Evolutionary conservation across 2,113 vertebrate genomes (phyloP).

Genomic region (Psilopogon haemacephalus): DNA sequence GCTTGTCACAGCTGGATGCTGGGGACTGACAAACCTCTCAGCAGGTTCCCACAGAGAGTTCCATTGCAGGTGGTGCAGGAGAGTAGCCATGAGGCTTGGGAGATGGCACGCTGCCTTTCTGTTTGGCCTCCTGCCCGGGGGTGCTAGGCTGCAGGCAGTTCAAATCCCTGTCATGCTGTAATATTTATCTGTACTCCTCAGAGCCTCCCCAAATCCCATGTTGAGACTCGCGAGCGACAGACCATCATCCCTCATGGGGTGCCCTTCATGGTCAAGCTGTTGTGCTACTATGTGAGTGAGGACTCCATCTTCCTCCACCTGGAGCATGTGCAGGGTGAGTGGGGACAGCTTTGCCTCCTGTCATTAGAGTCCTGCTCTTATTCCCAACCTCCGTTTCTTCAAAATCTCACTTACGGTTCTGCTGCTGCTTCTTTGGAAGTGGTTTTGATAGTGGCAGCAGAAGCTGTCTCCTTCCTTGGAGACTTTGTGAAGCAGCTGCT

Average conservation of each 20-base stretch:
- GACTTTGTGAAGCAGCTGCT: neutral
- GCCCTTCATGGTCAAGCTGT: conserved; percentile 93
- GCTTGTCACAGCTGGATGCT: neutral
- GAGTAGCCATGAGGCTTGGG: neutral
- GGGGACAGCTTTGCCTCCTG: neutral
- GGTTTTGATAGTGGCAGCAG: neutral
- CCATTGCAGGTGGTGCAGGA: accelerated
- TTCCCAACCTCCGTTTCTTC: neutral
- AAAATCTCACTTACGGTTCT: neutral
- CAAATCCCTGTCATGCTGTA: neutral
- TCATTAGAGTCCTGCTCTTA: neutral
- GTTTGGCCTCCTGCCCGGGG: neutral
- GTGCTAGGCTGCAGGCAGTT: neutral
- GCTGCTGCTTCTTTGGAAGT: neutral
- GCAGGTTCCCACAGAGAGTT: neutral
- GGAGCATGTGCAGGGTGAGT: conserved; percentile 90
- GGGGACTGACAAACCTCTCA: neutral
- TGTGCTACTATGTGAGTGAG: conserved; percentile 91
- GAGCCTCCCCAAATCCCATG: conserved; percentile 90
- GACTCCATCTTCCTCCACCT: conserved; percentile 93
- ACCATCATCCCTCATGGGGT: conserved; percentile 95
- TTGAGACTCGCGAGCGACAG: conserved; percentile 82
- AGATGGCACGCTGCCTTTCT: neutral
- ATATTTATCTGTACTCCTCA: conserved; percentile 38
- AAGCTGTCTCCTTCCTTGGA: neutral